Conservation (phyloP, 2,797 vertebrate genomes). For the Cyclopterus lumpus region DNA sequence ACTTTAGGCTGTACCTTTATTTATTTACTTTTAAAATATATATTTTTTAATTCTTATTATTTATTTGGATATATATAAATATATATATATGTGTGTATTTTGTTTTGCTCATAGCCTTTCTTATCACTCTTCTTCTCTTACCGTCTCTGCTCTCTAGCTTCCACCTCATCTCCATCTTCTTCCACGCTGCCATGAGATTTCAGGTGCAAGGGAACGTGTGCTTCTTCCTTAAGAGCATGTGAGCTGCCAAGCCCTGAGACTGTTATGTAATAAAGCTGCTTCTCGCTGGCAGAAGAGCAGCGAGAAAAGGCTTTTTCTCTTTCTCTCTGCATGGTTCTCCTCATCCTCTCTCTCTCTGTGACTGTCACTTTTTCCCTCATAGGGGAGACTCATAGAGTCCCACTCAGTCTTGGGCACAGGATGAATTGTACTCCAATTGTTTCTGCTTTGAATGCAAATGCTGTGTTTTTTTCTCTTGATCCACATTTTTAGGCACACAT, state of each 20-base stretch:
- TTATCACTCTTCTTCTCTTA: slow-evolving; percentile 12
- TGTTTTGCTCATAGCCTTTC: too few species aligned
- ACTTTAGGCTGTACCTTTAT: too few species aligned
- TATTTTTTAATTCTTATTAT: too few species aligned
- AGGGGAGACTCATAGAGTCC: slow-evolving; percentile 29
- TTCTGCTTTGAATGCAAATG: slow-evolving; percentile 24
- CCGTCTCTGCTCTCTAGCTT: slow-evolving; percentile 36
- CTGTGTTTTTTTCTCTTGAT: slow-evolving; percentile 27
- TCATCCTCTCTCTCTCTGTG: slow-evolving; percentile 15
- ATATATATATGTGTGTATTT: too few species aligned
- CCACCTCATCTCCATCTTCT: slow-evolving; percentile 48
- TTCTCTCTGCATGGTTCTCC: slow-evolving; percentile 38
- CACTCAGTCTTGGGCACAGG: slow-evolving; percentile 33
- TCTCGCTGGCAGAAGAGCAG: slow-evolving; percentile 62
- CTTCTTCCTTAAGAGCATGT: slow-evolving; percentile 77
- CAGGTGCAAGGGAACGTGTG: slow-evolving; percentile 76
- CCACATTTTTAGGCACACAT: slow-evolving; percentile 6
- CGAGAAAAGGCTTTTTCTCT: slow-evolving; percentile 52
- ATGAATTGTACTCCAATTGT: slow-evolving; percentile 36
- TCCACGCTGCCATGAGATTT: slow-evolving; percentile 56
- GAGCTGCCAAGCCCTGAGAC: slow-evolving; percentile 73
- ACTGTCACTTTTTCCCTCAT: slow-evolving; percentile 19
- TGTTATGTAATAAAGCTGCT: slow-evolving; percentile 75
- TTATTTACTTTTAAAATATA: neutral
- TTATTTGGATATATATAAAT: too few species aligned